Percentiles rank a stretch among this genome's conserved stretches.
These are phyloP conservation scores for Erpornis zantholeuca DNA, from an alignment of 2,113 vertebrate genomes.

Conservation along the genomic window DNA sequence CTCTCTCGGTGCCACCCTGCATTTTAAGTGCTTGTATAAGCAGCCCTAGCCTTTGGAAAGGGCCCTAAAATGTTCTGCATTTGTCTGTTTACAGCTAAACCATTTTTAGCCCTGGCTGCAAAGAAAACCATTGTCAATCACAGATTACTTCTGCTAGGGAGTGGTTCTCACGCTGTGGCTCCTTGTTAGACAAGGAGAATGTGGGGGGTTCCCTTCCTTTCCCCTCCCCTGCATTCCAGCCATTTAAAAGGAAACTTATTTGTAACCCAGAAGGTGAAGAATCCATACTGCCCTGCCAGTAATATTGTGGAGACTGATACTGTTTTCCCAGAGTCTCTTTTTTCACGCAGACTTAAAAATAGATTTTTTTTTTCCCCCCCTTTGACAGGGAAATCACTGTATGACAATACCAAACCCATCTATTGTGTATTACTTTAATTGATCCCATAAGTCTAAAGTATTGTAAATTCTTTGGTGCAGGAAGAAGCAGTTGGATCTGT, in stretches of 20 bases:
- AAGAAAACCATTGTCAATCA: slow-evolving; percentile 32
- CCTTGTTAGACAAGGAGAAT: slow-evolving; percentile 20
- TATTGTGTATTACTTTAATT: slow-evolving; percentile 5
- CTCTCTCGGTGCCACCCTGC: not conserved
- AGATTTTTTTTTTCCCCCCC: not conserved
- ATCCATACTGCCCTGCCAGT: not conserved
- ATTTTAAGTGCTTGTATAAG: not conserved
- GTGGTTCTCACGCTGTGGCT: slow-evolving; percentile 27
- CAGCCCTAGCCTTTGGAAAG: not conserved
- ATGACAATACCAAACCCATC: not conserved
- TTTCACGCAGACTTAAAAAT: not conserved
- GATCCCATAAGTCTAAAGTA: not conserved
- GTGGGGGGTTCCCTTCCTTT: slow-evolving; percentile 6
- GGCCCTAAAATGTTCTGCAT: not conserved
- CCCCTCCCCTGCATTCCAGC: slow-evolving; percentile 25
- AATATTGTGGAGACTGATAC: not conserved
- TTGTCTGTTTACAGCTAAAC: not conserved
- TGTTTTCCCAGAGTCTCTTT: not conserved
- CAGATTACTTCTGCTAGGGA: not conserved
- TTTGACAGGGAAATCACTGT: not conserved
- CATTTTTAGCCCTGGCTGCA: slow-evolving; percentile 24
- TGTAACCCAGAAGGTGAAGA: slow-evolving; percentile 6
- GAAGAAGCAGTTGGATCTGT: not conserved
- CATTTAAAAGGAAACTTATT: slow-evolving; percentile 9
- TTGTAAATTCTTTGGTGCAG: not conserved